Conservation (phyloP, 2,888 invertebrate genomes). For the Limnephilus lunatus region DNA sequence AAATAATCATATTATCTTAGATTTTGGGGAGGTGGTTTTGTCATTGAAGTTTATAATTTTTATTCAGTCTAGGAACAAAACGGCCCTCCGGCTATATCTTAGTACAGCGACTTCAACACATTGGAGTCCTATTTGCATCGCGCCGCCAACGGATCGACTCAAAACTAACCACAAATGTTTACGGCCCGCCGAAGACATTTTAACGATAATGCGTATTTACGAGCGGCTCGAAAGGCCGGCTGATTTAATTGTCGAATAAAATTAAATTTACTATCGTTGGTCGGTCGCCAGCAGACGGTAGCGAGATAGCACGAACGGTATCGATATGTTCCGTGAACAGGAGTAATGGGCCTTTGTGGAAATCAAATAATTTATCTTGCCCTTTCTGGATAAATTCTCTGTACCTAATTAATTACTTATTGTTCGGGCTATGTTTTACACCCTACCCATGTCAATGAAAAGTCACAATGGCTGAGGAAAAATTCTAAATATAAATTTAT, state of each 20-base stretch:
- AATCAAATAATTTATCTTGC: neutral
- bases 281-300: slow-evolving; percentile 33
- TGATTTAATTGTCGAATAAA: slow-evolving; percentile 78
- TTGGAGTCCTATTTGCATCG: slow-evolving; percentile 54
- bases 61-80: slow-evolving; percentile 15
- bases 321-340: neutral
- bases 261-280: slow-evolving; percentile 76
- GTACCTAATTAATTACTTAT: neutral
- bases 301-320: slow-evolving; percentile 8
- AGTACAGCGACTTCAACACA: slow-evolving; percentile 38
- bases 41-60: neutral
- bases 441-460: neutral
- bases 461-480: neutral
- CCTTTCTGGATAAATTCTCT: neutral
- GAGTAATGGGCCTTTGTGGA: neutral
- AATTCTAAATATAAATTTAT: neutral
- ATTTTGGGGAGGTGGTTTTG: neutral
- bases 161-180: slow-evolving; percentile 70
- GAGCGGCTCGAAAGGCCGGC: slow-evolving; percentile 74
- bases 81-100: slow-evolving; percentile 14
- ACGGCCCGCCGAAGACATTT: slow-evolving; percentile 74
- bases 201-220: slow-evolving; percentile 78
- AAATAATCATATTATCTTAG: neutral
- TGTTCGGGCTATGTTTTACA: neutral
- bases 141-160: slow-evolving; percentile 65